These are phyloP conservation scores for Netelia fuscicornis DNA, from an alignment of 2,888 invertebrate genomes.

Conservation along the genomic window DNA sequence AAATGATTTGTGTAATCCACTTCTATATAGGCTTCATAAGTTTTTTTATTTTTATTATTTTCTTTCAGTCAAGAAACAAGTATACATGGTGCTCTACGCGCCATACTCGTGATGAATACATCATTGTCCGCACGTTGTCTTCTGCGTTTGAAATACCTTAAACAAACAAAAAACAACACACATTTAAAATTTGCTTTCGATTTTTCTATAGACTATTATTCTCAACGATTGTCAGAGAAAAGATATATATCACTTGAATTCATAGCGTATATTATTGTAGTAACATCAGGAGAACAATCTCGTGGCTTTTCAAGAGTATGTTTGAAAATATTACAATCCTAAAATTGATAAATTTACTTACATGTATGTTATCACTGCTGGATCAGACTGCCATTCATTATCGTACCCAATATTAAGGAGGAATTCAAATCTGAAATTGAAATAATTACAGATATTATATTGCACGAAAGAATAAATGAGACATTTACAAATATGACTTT, in stretches of 20 bases:
- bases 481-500: constrained; percentile 19
- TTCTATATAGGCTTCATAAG: no score
- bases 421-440: not conserved
- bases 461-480: not conserved
- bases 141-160: constrained; percentile 28
- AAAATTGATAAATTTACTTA: not conserved
- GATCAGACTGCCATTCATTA: not conserved
- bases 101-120: no score
- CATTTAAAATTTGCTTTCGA: constrained; percentile 28
- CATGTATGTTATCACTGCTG: not conserved
- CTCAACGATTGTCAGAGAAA: constrained; percentile 65
- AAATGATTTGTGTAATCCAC: no score
- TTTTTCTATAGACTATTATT: constrained; percentile 25
- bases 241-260: constrained; percentile 68
- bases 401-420: not conserved
- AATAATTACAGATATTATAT: constrained; percentile 12
- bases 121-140: not conserved
- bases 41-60: no score
- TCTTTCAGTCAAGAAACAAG: no score
- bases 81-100: no score
- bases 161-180: constrained; percentile 42
- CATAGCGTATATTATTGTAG: constrained; percentile 75
- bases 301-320: not conserved
- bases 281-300: constrained; percentile 69
- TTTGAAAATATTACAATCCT: not conserved